Evolutionary conservation across 2,113 vertebrate species (phyloP).

Genomic region (Callospermophilus lateralis): DNA sequence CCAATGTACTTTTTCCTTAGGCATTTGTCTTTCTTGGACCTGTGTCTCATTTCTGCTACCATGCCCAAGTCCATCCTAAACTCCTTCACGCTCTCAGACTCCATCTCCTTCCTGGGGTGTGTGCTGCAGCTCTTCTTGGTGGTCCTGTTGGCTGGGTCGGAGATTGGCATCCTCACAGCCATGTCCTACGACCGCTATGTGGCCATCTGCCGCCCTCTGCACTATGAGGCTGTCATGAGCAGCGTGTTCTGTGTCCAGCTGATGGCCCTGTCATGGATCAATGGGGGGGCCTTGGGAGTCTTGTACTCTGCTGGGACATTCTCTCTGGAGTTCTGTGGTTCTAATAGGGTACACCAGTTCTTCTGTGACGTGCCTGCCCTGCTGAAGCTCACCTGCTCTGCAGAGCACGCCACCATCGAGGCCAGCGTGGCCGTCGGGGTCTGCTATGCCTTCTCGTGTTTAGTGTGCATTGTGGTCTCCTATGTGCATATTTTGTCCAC

Average conservation of each 20-base stretch:
- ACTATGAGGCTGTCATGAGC: slow-evolving; percentile 62
- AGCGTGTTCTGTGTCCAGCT: slow-evolving; percentile 25
- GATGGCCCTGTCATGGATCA: slow-evolving; percentile 37
- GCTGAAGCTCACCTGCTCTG: slow-evolving; percentile 55
- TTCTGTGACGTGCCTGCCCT: slow-evolving; percentile 77
- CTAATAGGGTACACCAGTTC: slow-evolving; percentile 63
- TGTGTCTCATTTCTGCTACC: not conserved
- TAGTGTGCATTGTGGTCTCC: slow-evolving; percentile 55
- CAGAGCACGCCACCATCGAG: slow-evolving; percentile 21
- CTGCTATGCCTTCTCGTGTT: slow-evolving; percentile 48
- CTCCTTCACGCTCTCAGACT: not conserved
- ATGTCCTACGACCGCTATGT: not conserved
- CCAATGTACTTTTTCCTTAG: slow-evolving; percentile 74
- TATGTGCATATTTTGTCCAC: slow-evolving; percentile 67
- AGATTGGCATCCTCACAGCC: slow-evolving; percentile 67
- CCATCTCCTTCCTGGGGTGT: slow-evolving; percentile 46
- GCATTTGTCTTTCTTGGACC: slow-evolving; percentile 67
- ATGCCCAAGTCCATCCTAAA: slow-evolving; percentile 63
- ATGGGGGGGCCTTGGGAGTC: not conserved
- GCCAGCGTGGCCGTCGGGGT: not conserved
- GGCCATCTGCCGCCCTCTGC: slow-evolving; percentile 37
- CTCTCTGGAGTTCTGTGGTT: slow-evolving; percentile 69
- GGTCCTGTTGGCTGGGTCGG: not conserved
- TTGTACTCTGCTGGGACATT: slow-evolving; percentile 61
- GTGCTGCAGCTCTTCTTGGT: slow-evolving; percentile 31